Base-by-base conservation (phyloP, 1,140 invertebrate genomes). In the Caligus rogercresseyi region DNA sequence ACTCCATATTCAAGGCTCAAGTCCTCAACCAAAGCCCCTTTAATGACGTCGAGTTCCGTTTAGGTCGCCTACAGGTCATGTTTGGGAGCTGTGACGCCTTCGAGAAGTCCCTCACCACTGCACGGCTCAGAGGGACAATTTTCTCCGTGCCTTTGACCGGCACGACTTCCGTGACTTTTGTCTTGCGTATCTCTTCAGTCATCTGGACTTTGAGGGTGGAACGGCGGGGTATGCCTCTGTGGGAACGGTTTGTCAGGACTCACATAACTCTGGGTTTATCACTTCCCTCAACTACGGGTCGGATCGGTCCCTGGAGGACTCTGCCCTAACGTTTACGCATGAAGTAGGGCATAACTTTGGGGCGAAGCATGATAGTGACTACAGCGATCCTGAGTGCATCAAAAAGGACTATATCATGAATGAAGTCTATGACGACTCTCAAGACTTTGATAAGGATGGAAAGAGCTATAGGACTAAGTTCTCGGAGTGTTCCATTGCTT, bases 291-390 rank as follows among this genome's bases (percentile, higher is more conserved):
- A 60, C 26, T 60, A 26, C 16, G 57, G 57, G n/a, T n/a, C 18
- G 25, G 57, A 60, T 25, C 23, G 57, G 3, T 18, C 23, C 4
- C 16, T 60, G 57, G 57, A 60, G 23, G 57, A 60, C 18, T 60
- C 57, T n/a, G 16, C 18, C 2, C 15, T 60, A 18, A 60, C 57
- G 2, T 26, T 60, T 25, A 31, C 57, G 13, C 57, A 60, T 31
- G 57, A 60, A 43, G 24, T 60, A 16, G 57, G 20, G 23, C 57
- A 60, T 31, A 60, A 25, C 11, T 60, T 60, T 15, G 26, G 26
- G 2, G 23, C 57, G 25, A 60, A 25, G 23, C 57, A 60, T 31
- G 57, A 60, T 21, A 43, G 25, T 31, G 23, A 26, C 24, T 7
- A 11, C 15, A 4, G 16, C 19, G 25, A 60, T n/a, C 24, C 57